Conservation (phyloP, 2,888 invertebrate genomes). For the Mantis religiosa region DNA sequence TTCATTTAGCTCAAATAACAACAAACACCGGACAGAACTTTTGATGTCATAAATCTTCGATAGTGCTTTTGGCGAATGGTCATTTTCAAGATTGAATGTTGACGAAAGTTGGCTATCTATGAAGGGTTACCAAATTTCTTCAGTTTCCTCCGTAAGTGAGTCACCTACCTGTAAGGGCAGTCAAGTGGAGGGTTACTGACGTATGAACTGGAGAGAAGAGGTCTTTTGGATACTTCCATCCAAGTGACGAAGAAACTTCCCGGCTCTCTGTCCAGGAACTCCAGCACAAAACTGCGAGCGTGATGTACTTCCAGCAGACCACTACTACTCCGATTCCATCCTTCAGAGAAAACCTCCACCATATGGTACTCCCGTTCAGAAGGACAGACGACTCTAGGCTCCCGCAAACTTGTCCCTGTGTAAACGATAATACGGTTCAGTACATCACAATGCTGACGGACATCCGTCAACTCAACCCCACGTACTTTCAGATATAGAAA, state of each 20-base stretch:
- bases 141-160: not conserved
- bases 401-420: slow-evolving; percentile 53
- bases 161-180: slow-evolving; percentile 63
- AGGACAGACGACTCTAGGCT: slow-evolving; percentile 64
- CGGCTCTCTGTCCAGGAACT: slow-evolving; percentile 68
- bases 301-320: slow-evolving; percentile 45
- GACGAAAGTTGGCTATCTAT: too few species aligned
- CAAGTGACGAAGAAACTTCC: slow-evolving; percentile 72
- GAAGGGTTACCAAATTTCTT: too few species aligned
- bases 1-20: too few species aligned
- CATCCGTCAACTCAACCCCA: slow-evolving; percentile 53
- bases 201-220: slow-evolving; percentile 49
- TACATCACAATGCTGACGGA: slow-evolving; percentile 54
- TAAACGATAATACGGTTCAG: slow-evolving; percentile 69
- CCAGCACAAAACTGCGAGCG: slow-evolving; percentile 68
- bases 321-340: slow-evolving; percentile 52
- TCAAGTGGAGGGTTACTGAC: slow-evolving; percentile 50
- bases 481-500: slow-evolving; percentile 68
- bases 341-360: slow-evolving; percentile 69
- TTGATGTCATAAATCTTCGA: too few species aligned
- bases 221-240: slow-evolving; percentile 66
- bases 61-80: too few species aligned
- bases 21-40: too few species aligned
- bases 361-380: slow-evolving; percentile 43
- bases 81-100: too few species aligned